phyloP scores from a whole-genome alignment of 2,888 invertebrate genomes.

The Drosophila borborema region DNA sequence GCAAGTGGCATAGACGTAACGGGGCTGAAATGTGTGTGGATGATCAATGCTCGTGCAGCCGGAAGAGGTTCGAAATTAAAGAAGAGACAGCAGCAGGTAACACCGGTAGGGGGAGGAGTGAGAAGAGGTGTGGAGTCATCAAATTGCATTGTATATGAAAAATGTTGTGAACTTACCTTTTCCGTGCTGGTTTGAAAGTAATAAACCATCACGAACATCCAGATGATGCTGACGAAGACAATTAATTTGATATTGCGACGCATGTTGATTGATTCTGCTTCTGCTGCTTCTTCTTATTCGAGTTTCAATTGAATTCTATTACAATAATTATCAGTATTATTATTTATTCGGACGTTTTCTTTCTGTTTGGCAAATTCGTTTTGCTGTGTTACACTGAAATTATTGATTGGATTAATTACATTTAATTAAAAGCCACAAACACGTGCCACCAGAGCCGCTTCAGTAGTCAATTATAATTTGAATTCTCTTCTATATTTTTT shows the following conservation, averaged over 20 bases:
- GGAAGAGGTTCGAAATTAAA: slow-evolving; percentile 46
- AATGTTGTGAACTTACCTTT: slow-evolving; percentile 80
- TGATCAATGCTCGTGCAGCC: slow-evolving; percentile 45
- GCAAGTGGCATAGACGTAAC: slow-evolving; percentile 63
- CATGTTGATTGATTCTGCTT: slow-evolving; percentile 69
- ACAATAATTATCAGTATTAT: slow-evolving; percentile 12
- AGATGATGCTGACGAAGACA: slow-evolving; percentile 84
- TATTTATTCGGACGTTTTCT: slow-evolving; percentile 20
- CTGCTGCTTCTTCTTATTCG: not conserved
- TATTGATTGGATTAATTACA: slow-evolving; percentile 21
- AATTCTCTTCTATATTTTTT: not conserved
- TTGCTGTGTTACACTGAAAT: slow-evolving; percentile 42
- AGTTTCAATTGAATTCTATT: slow-evolving; percentile 7
- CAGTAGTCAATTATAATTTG: slow-evolving; percentile 28
- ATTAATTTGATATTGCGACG: slow-evolving; percentile 85
- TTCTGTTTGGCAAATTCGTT: slow-evolving; percentile 50
- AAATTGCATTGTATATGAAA: not conserved
- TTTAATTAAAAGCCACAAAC: slow-evolving; percentile 18
- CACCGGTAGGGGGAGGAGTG: not conserved
- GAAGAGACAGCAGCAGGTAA: not conserved
- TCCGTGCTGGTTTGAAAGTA: slow-evolving; percentile 84
- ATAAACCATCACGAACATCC: slow-evolving; percentile 85
- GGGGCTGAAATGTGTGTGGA: slow-evolving; percentile 24
- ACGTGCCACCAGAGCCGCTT: slow-evolving; percentile 5
- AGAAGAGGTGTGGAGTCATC: not conserved